phyloP scores from a whole-genome alignment of 2,113 vertebrate genomes.

The Chionodraco myersi region DNA sequence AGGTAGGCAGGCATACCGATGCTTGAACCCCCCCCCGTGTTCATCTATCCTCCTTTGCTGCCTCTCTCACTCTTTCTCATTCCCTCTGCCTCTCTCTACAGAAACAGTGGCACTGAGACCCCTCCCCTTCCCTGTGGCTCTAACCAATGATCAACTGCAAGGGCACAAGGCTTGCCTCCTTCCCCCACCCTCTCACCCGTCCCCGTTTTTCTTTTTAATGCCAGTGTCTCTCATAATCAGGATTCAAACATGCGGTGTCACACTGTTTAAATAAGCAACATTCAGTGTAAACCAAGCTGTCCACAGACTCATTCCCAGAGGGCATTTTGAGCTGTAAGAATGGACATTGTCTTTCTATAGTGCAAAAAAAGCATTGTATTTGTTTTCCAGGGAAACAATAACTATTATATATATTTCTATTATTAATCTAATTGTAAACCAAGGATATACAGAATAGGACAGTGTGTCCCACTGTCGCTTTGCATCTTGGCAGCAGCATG shows the following conservation, averaged over 20 bases:
- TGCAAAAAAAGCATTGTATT: conserved; percentile 7
- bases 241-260: conserved; percentile 42
- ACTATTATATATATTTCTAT: conserved; percentile 8
- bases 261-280: conserved; percentile 34
- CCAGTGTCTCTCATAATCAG: conserved; percentile 41
- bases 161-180: conserved; percentile 60
- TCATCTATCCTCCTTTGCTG: conserved; percentile 69
- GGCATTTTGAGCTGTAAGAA: not conserved
- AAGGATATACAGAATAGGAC: conserved; percentile 4
- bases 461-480: not conserved
- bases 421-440: conserved; percentile 23
- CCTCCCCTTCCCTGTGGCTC: conserved; percentile 73
- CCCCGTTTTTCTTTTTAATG: conserved; percentile 2
- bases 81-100: conserved; percentile 69
- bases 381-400: conserved; percentile 28
- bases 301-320: not conserved
- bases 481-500: not conserved
- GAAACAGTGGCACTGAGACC: conserved; percentile 75
- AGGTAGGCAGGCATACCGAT: conserved; percentile 65
- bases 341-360: not conserved
- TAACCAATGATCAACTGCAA: conserved; percentile 77
- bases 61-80: conserved; percentile 43
- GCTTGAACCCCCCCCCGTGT: conserved; percentile 64
- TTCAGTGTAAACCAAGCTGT: not conserved
- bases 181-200: conserved; percentile 43